Evolutionary conservation across 2,797 vertebrate species (phyloP).

Genomic region (Platalea minor): DNA sequence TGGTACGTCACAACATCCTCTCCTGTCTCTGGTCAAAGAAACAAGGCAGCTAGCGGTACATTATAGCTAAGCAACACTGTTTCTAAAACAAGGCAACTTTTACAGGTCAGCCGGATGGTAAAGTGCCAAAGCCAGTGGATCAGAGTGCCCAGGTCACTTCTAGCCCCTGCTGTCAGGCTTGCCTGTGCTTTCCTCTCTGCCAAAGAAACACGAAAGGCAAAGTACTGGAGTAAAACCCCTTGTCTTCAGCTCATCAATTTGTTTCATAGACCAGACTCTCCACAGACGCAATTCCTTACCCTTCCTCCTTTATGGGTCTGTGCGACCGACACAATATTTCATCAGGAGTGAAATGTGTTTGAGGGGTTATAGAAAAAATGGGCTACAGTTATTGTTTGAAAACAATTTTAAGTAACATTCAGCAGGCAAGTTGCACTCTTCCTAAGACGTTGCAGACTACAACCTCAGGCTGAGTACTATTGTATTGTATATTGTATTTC

Average conservation of each 20-base stretch:
- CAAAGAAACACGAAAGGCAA: neutral
- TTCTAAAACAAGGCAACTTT: neutral
- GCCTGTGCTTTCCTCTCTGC: neutral
- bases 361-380: neutral
- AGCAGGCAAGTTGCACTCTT: neutral
- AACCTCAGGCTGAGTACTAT: neutral
- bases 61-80: neutral
- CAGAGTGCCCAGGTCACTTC: neutral
- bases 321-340: neutral
- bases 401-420: neutral
- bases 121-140: neutral
- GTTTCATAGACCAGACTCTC: neutral
- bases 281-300: neutral
- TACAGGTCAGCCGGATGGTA: neutral
- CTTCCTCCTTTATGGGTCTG: neutral
- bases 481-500: constrained; percentile 34
- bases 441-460: neutral
- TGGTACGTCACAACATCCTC: neutral
- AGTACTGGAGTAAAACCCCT: neutral
- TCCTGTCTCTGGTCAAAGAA: neutral
- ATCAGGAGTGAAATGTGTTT: neutral
- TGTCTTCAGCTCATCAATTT: neutral
- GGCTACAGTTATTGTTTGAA: neutral
- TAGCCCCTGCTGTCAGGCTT: neutral
- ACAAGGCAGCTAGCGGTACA: neutral